A percentile compares a stretch with the other conserved stretches of the same genome.
phyloP scores from a whole-genome alignment of 2,797 vertebrate species.

The Linurgus olivaceus region DNA sequence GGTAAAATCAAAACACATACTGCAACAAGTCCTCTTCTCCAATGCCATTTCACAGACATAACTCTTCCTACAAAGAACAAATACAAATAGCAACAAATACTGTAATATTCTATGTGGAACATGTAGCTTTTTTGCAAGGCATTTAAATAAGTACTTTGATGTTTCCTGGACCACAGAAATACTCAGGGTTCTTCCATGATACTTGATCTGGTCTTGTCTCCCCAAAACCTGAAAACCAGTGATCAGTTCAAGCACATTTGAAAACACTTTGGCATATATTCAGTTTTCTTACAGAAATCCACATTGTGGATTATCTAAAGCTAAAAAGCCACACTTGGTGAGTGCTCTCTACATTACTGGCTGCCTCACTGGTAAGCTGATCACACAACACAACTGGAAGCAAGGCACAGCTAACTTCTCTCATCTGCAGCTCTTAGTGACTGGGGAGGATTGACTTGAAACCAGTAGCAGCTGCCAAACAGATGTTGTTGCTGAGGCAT shows the following conservation, averaged over 20 bases:
- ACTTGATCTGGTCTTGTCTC: neutral
- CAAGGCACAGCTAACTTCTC: neutral
- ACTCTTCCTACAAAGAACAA: neutral
- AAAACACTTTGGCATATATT: neutral
- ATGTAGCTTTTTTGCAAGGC: neutral
- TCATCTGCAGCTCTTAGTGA: neutral
- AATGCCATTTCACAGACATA: neutral
- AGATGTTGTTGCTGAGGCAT: neutral
- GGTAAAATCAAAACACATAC: neutral
- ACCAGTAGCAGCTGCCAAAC: constrained; percentile 22
- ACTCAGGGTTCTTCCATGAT: neutral
- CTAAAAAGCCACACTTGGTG: neutral
- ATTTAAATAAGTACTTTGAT: neutral
- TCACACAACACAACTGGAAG: neutral
- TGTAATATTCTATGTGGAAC: neutral
- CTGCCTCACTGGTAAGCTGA: neutral
- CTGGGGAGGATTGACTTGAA: neutral
- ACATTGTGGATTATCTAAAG: neutral
- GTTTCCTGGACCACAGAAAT: neutral
- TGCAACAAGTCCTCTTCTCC: neutral
- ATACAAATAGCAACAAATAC: neutral
- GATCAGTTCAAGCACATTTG: neutral
- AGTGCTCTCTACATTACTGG: neutral
- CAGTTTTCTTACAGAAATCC: neutral
- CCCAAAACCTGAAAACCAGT: neutral